These are phyloP conservation scores for Siniperca chuatsi DNA, from an alignment of 2,113 vertebrate genomes.

Conservation along the genomic window DNA sequence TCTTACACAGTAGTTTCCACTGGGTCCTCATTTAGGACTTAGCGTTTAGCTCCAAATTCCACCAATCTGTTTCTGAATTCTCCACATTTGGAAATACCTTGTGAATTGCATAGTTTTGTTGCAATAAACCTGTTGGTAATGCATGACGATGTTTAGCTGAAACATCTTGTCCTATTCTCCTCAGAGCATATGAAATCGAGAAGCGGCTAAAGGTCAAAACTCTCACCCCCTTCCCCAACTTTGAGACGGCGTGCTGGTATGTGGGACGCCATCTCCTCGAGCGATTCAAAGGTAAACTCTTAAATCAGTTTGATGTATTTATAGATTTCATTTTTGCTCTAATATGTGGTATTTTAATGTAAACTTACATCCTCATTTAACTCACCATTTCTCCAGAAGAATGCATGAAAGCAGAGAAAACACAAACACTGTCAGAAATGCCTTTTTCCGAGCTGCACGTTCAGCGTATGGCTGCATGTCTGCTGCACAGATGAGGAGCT, in stretches of 20 bases:
- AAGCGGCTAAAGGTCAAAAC: slow-evolving; percentile 94
- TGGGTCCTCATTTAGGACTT: slow-evolving; percentile 2
- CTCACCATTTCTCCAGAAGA: slow-evolving; percentile 31
- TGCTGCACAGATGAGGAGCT: slow-evolving; percentile 83
- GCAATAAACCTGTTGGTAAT: slow-evolving; percentile 16
- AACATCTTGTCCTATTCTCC: slow-evolving; percentile 67
- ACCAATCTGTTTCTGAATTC: slow-evolving; percentile 30
- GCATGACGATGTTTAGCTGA: slow-evolving; percentile 19
- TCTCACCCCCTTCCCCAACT: slow-evolving; percentile 96
- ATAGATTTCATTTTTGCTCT: background rate
- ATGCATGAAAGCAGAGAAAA: slow-evolving; percentile 42
- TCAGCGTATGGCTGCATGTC: slow-evolving; percentile 50
- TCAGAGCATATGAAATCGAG: slow-evolving; percentile 98
- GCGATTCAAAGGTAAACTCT: slow-evolving; percentile 92
- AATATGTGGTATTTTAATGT: slow-evolving; percentile 13
- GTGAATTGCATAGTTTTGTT: slow-evolving; percentile 8
- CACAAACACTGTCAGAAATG: slow-evolving; percentile 47
- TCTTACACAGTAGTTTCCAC: slow-evolving; percentile 22
- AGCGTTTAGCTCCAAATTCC: background rate
- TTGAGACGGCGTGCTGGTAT: slow-evolving; percentile 98
- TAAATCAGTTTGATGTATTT: slow-evolving; percentile 12
- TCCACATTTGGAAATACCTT: slow-evolving; percentile 4
- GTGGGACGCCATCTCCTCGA: slow-evolving; percentile 94
- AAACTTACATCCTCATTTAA: slow-evolving; percentile 32
- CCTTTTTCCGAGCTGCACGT: slow-evolving; percentile 4